Conservation (phyloP, 2,113 vertebrate genomes). For the Dasyurus viverrinus region DNA sequence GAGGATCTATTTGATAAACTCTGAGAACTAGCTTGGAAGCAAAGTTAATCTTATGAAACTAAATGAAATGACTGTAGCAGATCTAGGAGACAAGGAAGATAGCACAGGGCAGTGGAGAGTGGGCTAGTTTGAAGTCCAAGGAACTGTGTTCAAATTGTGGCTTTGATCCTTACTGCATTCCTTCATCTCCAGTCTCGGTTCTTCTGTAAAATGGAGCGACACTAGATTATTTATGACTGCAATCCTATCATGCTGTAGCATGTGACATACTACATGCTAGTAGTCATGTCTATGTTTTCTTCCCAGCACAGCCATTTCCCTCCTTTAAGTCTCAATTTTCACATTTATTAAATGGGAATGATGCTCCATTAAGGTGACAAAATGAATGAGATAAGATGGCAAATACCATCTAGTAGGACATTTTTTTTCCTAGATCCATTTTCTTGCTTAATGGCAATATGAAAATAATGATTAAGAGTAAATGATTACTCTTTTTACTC, state of each 20-base stretch:
- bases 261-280: neutral
- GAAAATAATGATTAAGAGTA: neutral
- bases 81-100: neutral
- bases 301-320: neutral
- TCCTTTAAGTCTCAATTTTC: neutral
- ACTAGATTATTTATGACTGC: neutral
- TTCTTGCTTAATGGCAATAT: neutral
- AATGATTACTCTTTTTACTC: neutral
- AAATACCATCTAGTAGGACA: neutral
- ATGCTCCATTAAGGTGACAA: neutral
- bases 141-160: neutral
- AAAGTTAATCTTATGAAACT: neutral
- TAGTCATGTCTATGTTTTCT: neutral
- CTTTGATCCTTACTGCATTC: neutral
- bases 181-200: neutral
- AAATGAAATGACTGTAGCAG: neutral
- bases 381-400: neutral
- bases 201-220: neutral
- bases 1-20: neutral
- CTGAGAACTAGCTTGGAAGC: neutral
- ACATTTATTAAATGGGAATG: neutral
- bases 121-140: neutral
- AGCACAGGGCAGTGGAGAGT: neutral
- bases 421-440: neutral
- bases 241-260: neutral